These are phyloP conservation scores for Ophioderma brevispina DNA, from an alignment of 35 echinoderm and acorn worm species.

Conservation along the genomic window DNA sequence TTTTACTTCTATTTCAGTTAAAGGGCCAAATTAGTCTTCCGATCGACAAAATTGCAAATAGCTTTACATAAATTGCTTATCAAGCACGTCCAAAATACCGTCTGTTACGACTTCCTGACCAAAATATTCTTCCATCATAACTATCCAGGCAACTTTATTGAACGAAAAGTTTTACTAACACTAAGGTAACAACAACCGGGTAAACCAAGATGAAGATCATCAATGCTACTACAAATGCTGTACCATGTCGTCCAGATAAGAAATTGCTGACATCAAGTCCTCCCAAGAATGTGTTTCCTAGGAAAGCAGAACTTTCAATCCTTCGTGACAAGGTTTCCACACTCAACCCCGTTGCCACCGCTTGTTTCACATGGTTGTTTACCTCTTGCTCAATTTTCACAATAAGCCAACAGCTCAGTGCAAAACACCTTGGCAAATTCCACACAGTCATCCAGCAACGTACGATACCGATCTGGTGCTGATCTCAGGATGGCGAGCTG, in stretches of 20 bases:
- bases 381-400: constrained; percentile 49
- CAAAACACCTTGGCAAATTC: constrained; percentile 68
- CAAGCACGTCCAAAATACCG: too few relatives aligned
- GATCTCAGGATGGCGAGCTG: constrained; percentile 43
- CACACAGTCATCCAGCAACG: constrained; percentile 60
- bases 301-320: constrained; percentile 43
- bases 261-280: constrained; percentile 18
- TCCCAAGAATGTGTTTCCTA: constrained; percentile 43
- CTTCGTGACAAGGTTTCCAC: constrained; percentile 51
- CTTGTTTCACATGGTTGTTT: constrained; percentile 11
- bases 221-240: neutral
- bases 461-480: constrained; percentile 22
- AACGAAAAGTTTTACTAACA: neutral
- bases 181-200: neutral
- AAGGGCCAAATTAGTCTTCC: too few relatives aligned
- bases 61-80: too few relatives aligned
- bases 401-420: constrained; percentile 34
- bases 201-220: neutral
- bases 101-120: too few relatives aligned
- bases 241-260: constrained; percentile 7
- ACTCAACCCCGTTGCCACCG: constrained; percentile 40
- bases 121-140: too few relatives aligned
- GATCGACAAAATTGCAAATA: too few relatives aligned
- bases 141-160: too few relatives aligned
- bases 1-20: too few relatives aligned